phyloP scores from a whole-genome alignment of 1,140 invertebrate species.

The Chironomus striatipennis region DNA sequence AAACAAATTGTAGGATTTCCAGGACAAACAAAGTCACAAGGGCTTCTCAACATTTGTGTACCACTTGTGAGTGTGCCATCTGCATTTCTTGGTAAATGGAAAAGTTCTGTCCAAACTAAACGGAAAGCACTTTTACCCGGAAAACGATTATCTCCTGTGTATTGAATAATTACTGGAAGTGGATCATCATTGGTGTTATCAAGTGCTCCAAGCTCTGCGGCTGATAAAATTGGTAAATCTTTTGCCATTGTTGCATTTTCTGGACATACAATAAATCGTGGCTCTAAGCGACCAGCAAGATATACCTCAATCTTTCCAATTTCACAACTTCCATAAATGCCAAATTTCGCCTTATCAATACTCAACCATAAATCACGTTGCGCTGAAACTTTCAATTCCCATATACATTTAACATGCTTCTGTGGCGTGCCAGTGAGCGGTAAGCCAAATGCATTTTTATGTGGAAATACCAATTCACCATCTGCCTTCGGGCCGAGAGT shows the following conservation, averaged over 20 bases:
- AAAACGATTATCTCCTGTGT: constrained; percentile 48
- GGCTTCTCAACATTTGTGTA: constrained; percentile 54
- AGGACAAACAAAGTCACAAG: constrained; percentile 75
- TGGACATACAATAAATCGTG: constrained; percentile 69
- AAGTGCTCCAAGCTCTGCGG: constrained; percentile 56
- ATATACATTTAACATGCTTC: constrained; percentile 73
- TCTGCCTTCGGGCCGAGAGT: constrained; percentile 65
- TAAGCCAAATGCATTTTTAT: constrained; percentile 70
- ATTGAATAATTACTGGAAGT: constrained; percentile 53
- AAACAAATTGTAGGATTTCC: constrained; percentile 73
- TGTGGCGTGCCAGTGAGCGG: constrained; percentile 38
- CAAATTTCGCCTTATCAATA: constrained; percentile 77
- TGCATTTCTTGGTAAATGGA: constrained; percentile 69
- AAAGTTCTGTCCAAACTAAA: constrained; percentile 83
- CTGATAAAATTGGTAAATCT: constrained; percentile 66
- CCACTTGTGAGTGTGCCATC: constrained; percentile 65
- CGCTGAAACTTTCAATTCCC: constrained; percentile 71
- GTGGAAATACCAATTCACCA: constrained; percentile 75
- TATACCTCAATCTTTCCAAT: constrained; percentile 78
- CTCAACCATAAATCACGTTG: constrained; percentile 77
- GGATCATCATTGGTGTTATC: constrained; percentile 53
- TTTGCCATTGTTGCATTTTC: constrained; percentile 69
- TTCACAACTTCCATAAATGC: constrained; percentile 51
- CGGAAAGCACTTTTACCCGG: constrained; percentile 73
- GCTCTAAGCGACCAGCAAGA: constrained; percentile 55